phyloP scores from a whole-genome alignment of 2,888 invertebrate genomes.

The Agonopterix alstromeriana region DNA sequence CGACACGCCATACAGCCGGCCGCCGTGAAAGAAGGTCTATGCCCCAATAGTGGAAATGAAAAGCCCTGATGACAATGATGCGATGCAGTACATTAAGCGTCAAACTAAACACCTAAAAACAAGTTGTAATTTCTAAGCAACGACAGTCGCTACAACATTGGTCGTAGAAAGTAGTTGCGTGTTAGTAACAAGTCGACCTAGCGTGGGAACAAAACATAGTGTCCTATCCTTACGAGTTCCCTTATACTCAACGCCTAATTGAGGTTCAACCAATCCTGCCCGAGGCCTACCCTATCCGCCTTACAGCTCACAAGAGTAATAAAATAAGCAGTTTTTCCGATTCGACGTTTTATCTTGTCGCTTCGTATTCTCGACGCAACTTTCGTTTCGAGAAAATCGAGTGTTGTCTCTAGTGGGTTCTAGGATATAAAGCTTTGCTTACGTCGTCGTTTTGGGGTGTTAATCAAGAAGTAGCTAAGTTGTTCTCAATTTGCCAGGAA shows the following conservation, averaged over 20 bases:
- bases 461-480: too few relatives aligned
- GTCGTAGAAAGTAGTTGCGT: too few relatives aligned
- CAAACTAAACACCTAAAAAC: too few relatives aligned
- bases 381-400: constrained; percentile 50
- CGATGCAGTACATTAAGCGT: too few relatives aligned
- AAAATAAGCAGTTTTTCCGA: constrained; percentile 74
- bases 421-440: constrained; percentile 39
- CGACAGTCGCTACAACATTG: too few relatives aligned
- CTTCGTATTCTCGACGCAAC: constrained; percentile 56
- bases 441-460: constrained; percentile 2
- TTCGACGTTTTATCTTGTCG: constrained; percentile 64
- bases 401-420: constrained; percentile 41
- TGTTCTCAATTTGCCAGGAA: too few relatives aligned
- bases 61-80: too few relatives aligned
- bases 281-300: constrained; percentile 49
- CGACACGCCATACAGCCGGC: too few relatives aligned
- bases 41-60: too few relatives aligned
- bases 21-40: too few relatives aligned
- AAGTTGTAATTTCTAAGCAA: too few relatives aligned
- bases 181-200: neutral
- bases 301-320: constrained; percentile 52
- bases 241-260: constrained; percentile 33
- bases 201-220: constrained; percentile 9
- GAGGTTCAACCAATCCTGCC: constrained; percentile 43
- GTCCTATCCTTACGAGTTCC: constrained; percentile 11